Evolutionary conservation across 2,113 vertebrate genomes (phyloP).

Genomic region (Cranoglanis bouderius): DNA sequence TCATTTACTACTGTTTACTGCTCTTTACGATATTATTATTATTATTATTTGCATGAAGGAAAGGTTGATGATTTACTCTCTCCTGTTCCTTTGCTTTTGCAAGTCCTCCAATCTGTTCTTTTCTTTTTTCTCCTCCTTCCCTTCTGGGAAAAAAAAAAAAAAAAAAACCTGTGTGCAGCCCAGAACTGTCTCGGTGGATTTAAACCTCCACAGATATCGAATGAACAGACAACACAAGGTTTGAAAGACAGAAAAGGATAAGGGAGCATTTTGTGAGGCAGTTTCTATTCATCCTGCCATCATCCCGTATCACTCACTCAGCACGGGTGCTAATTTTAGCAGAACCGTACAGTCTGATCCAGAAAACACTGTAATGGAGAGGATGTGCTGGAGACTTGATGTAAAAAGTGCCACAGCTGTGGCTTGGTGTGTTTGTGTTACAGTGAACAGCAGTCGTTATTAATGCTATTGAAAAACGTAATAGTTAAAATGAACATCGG

Average conservation of each 20-base stretch:
- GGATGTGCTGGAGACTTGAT: background rate
- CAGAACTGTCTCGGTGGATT: background rate
- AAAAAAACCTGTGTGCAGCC: background rate
- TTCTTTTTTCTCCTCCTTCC: background rate
- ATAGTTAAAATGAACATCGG: background rate
- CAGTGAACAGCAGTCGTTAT: background rate
- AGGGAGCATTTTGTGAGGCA: background rate
- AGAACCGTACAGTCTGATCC: background rate
- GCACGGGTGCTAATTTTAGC: constrained; percentile 33
- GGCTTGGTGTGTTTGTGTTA: background rate
- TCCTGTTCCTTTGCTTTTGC: background rate
- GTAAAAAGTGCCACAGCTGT: background rate
- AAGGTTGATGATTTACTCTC: background rate
- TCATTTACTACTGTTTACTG: too few species aligned
- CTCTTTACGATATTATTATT: too few species aligned
- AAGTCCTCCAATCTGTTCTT: background rate
- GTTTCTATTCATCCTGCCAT: background rate
- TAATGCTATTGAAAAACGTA: background rate
- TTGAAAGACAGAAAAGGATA: background rate
- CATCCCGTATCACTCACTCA: background rate
- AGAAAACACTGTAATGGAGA: background rate
- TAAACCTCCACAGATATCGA: background rate
- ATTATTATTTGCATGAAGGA: too few species aligned
- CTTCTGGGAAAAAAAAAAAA: too few species aligned
- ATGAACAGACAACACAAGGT: background rate